A percentile compares a stretch with the other conserved stretches of the same genome.
Evolutionary conservation across 2,888 invertebrate genomes (phyloP).

Genomic region (Drosophila falleni): DNA sequence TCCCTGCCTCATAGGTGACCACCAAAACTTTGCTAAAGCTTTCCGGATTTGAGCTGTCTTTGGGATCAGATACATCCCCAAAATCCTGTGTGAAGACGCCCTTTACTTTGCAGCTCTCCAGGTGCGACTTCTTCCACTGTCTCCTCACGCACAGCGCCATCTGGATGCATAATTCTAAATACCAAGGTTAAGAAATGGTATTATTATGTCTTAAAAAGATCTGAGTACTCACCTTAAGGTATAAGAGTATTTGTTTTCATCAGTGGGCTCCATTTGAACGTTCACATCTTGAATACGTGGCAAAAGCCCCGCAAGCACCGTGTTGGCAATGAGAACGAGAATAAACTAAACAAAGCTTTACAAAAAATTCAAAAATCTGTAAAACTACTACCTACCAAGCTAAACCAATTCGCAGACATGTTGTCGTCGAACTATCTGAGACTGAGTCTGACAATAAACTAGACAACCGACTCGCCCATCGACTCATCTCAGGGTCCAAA

Average conservation of each 20-base stretch:
- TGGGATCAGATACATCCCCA: neutral
- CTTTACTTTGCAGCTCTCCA: conserved; percentile 27
- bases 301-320: conserved; percentile 15
- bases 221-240: conserved; percentile 4
- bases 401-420: conserved; percentile 31
- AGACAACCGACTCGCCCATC: conserved; percentile 12
- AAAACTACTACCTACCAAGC: conserved; percentile 16
- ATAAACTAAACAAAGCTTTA: conserved; percentile 24
- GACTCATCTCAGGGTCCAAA: conserved; percentile 28
- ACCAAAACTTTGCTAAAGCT: neutral
- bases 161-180: conserved; percentile 17
- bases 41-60: neutral
- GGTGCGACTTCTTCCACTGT: conserved; percentile 26
- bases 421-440: conserved; percentile 26
- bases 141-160: conserved; percentile 33
- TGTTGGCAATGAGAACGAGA: conserved; percentile 19
- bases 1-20: conserved; percentile 40
- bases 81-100: conserved; percentile 28
- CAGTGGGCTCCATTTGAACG: conserved; percentile 26
- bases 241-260: conserved; percentile 31
- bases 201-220: neutral
- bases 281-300: conserved; percentile 28
- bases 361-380: neutral
- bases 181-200: neutral
- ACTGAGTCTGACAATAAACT: conserved; percentile 30